These are phyloP conservation scores for Microctonus brassicae DNA, from an alignment of 2,888 invertebrate species.

Conservation along the genomic window DNA sequence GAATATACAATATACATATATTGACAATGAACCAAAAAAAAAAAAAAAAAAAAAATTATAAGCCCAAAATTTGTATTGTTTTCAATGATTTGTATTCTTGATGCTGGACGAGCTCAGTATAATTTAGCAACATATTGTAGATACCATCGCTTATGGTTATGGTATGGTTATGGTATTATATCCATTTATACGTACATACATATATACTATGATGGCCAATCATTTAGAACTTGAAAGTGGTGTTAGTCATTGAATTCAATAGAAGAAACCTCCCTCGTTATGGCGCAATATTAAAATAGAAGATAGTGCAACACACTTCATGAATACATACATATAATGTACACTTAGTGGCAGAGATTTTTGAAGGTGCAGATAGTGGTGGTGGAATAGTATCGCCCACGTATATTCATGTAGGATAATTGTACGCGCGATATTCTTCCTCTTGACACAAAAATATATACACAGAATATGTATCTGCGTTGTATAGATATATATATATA, in stretches of 20 bases:
- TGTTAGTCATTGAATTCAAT: not conserved
- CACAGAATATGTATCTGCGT: too few species aligned
- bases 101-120: not conserved
- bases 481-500: not conserved
- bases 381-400: constrained; percentile 67
- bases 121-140: not conserved
- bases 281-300: not conserved
- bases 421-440: constrained; percentile 59
- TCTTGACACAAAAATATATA: constrained; percentile 40
- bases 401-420: constrained; percentile 69
- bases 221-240: not conserved
- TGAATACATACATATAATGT: not conserved
- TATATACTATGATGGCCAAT: not conserved
- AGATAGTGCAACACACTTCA: not conserved
- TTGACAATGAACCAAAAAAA: not conserved
- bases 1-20: not conserved
- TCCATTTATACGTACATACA: not conserved
- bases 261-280: not conserved
- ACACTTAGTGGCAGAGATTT: not conserved
- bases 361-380: constrained; percentile 48
- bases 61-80: not conserved
- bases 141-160: not conserved
- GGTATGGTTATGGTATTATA: not conserved
- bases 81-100: not conserved
- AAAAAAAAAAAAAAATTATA: not conserved